Evolutionary conservation across 2,113 vertebrate species (phyloP).

Genomic region (Odocoileus hemionus): DNA sequence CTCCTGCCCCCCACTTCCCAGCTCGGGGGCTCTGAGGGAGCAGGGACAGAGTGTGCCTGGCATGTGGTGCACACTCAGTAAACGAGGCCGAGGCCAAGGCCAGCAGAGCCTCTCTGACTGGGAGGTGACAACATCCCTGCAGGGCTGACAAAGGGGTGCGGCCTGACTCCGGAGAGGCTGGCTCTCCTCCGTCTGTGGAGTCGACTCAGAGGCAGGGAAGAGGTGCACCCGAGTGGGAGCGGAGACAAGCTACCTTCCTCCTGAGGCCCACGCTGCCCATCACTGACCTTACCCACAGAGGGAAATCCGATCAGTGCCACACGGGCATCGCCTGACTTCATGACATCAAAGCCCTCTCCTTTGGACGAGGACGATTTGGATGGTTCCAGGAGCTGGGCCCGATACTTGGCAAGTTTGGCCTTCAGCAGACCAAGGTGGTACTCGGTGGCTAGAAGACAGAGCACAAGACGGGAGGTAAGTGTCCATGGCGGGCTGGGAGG

Average conservation of each 20-base stretch:
- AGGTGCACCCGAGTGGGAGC: neutral
- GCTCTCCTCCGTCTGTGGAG: neutral
- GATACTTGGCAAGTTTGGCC: constrained; percentile 97
- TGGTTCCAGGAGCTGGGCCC: constrained; percentile 95
- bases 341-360: constrained; percentile 99
- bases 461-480: neutral
- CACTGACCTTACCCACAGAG: constrained; percentile 98
- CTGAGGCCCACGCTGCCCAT: neutral
- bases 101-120: neutral
- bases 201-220: neutral
- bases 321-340: constrained; percentile 98
- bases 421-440: constrained; percentile 98
- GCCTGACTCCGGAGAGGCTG: neutral
- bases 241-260: neutral
- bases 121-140: neutral
- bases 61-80: neutral
- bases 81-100: neutral
- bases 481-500: no score
- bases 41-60: neutral
- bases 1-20: neutral
- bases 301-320: constrained; percentile 98
- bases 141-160: neutral
- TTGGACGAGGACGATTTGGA: constrained; percentile 93
- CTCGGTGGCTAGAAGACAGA: constrained; percentile 88
- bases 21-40: neutral